Evolutionary conservation across 2,888 invertebrate species (phyloP).

Genomic region (Sussaba pulchella): DNA sequence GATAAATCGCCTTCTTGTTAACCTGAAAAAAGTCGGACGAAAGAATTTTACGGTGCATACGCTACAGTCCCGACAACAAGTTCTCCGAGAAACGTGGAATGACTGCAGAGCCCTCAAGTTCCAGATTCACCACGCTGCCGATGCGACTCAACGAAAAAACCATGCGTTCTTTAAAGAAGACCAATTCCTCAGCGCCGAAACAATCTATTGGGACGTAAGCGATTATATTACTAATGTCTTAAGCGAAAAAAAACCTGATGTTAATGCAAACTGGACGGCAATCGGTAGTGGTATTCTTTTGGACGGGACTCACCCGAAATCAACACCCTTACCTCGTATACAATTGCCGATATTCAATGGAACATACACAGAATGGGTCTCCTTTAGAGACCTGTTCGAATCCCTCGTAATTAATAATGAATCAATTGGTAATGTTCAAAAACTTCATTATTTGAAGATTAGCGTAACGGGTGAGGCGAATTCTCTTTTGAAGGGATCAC

Average conservation of each 20-base stretch:
- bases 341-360: neutral
- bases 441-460: constrained; percentile 15
- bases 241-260: neutral
- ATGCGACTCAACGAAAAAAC: neutral
- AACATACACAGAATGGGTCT: constrained; percentile 1
- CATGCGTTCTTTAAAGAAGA: neutral
- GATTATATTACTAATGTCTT: neutral
- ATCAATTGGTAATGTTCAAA: neutral
- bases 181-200: neutral
- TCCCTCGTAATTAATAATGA: neutral
- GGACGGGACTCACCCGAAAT: neutral
- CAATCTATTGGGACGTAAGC: neutral
- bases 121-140: neutral
- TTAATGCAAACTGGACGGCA: neutral
- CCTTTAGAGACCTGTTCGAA: neutral
- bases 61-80: neutral
- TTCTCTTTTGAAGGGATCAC: constrained; percentile 35
- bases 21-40: constrained; percentile 2
- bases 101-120: neutral
- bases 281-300: neutral
- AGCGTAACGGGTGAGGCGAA: constrained; percentile 30
- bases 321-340: neutral
- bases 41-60: neutral
- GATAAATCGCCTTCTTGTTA: too few species aligned
- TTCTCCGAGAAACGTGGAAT: neutral